These are phyloP conservation scores for Stictonetta naevosa DNA, from an alignment of 2,113 vertebrate genomes.

Conservation along the genomic window DNA sequence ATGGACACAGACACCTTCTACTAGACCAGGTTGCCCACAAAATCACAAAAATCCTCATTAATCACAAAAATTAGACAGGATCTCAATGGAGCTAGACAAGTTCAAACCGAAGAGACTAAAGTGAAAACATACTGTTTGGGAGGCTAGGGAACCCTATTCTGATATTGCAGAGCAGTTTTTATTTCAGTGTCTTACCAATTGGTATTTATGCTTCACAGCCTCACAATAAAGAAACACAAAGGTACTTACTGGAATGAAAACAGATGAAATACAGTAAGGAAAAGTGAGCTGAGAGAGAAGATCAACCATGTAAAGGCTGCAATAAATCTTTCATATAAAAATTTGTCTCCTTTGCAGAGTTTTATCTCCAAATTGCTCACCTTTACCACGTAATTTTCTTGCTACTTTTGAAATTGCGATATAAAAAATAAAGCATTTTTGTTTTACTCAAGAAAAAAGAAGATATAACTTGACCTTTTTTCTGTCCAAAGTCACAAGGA, in stretches of 20 bases:
- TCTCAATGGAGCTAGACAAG: neutral
- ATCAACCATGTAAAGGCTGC: neutral
- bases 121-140: neutral
- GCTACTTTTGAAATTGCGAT: neutral
- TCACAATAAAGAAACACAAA: conserved; percentile 19
- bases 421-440: neutral
- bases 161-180: conserved; percentile 19
- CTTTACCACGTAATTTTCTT: neutral
- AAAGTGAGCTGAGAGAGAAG: neutral
- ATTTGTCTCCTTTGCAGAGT: neutral
- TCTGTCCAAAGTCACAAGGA: neutral
- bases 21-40: no score
- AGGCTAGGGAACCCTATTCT: neutral
- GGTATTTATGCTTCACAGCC: conserved; percentile 9
- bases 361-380: neutral
- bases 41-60: neutral
- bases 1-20: no score
- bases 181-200: neutral
- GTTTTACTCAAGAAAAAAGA: neutral
- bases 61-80: neutral
- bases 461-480: neutral
- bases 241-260: neutral
- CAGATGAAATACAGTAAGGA: neutral
- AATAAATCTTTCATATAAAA: neutral
- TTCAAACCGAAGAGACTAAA: neutral